Evolutionary conservation across 2,888 invertebrate genomes (phyloP), one percentile per base, ranked within the genome.

Genomic region (Leptogaster cylindrica): DNA sequence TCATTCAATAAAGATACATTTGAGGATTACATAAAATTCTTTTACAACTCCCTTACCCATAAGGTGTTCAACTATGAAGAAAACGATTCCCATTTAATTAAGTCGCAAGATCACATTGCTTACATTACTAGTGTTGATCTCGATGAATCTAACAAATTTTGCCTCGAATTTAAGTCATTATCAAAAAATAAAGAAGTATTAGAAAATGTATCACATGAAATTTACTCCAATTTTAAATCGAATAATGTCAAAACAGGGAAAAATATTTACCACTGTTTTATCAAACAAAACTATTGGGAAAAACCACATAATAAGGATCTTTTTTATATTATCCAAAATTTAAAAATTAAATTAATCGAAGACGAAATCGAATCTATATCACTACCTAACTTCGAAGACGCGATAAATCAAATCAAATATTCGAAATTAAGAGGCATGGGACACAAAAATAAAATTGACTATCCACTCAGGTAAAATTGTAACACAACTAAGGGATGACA

Each of bases 191-290:
- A 28, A 28, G 48, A 28, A 48, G 7, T 27, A 6, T 25, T 63
- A 12, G 27, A 46, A 46, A 16, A 23, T 41, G 12, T 41, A 16
- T 36, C 63, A 1, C 67, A 70, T 28, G 67, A 63, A 41, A 33
- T 70, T n/a, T 63, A 48, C 28, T 67, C 65, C 14, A 63, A 12
- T 20, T 58, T 41, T n/a, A 68, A 68, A 68, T 55, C 64, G 5
- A 36, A 4, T 2, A 64, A 50, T 46, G 27, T 8, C 14, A 58
- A n/a, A n/a, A 65, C 14, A 27, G 20, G 31, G 1, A 50, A 65
- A 58, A 25, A n/a, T 0, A 65, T 65, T 16, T 67, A 63, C 25
- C 63, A 70, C n/a, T 70, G 65, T 27, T 70, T 70, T 20, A 46
- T 67, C 7, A 70, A 68, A 46, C 27, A 51, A 18, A 64, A 67